phyloP scores from a whole-genome alignment of 2,113 vertebrate genomes.

The Prionailurus viverrinus region DNA sequence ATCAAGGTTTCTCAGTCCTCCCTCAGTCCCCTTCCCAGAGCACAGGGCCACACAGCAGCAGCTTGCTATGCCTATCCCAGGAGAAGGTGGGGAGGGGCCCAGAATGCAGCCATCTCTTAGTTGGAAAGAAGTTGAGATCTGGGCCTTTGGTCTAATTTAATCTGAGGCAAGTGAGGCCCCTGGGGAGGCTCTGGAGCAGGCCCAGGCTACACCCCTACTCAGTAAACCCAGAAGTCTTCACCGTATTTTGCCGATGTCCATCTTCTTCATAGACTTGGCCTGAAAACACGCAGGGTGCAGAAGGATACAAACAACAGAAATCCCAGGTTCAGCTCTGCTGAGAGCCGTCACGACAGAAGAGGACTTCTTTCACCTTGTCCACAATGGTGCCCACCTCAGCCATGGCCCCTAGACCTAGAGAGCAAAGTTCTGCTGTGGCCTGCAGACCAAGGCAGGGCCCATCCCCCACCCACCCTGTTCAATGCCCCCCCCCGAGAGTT shows the following conservation, averaged over 20 bases:
- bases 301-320: not conserved
- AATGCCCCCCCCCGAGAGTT: not conserved
- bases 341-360: slow-evolving; percentile 63
- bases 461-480: not conserved
- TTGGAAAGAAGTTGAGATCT: not conserved
- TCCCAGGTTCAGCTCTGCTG: slow-evolving; percentile 67
- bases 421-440: slow-evolving; percentile 30
- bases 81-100: not conserved
- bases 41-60: not conserved
- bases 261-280: not conserved
- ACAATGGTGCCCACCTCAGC: slow-evolving; percentile 94
- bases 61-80: not conserved
- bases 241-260: not conserved
- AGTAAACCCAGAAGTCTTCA: not conserved
- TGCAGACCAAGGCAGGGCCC: not conserved
- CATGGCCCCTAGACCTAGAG: slow-evolving; percentile 96
- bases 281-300: not conserved
- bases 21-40: not conserved
- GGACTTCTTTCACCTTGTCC: slow-evolving; percentile 86
- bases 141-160: not conserved
- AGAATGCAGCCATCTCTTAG: not conserved
- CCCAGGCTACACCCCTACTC: not conserved
- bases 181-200: not conserved
- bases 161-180: not conserved
- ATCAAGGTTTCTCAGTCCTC: not conserved